Percentiles rank a stretch among this genome's conserved stretches.
Conservation (phyloP, 2,797 vertebrate species). For the Corythornis leucogaster region DNA sequence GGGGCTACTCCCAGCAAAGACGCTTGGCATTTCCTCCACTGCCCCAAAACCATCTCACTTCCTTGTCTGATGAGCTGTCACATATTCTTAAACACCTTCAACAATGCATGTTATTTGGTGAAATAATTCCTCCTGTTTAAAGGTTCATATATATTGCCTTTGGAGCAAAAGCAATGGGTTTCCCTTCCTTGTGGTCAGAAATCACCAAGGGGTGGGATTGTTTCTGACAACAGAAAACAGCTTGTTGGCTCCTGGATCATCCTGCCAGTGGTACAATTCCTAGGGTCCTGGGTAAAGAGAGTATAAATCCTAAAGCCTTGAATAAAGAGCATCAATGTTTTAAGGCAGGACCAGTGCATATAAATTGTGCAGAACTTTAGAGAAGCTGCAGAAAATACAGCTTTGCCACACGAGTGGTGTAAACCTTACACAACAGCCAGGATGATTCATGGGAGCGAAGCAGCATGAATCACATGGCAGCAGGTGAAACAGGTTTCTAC, state of each 20-base stretch:
- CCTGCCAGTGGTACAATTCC: not conserved
- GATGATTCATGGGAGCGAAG: constrained; percentile 50
- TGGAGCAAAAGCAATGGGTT: not conserved
- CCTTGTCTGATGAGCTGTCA: constrained; percentile 40
- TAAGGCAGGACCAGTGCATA: not conserved
- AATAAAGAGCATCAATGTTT: constrained; percentile 31
- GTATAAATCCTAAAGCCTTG: constrained; percentile 38
- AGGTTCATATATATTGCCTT: constrained; percentile 47
- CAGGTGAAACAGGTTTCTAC: constrained; percentile 52
- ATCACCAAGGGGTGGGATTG: not conserved
- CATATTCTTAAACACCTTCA: constrained; percentile 54
- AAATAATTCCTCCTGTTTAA: constrained; percentile 54
- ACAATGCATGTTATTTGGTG: not conserved
- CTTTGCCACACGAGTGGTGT: not conserved
- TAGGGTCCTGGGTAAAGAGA: not conserved
- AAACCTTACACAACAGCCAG: constrained; percentile 32
- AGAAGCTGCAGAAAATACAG: constrained; percentile 57
- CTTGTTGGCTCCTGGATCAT: not conserved
- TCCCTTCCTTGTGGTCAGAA: not conserved
- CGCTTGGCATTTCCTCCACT: not conserved
- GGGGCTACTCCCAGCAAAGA: not conserved
- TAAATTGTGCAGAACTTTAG: constrained; percentile 52
- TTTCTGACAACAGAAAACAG: constrained; percentile 9
- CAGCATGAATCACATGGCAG: constrained; percentile 15
- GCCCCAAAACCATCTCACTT: not conserved